A percentile compares a stretch with the other conserved stretches of the same genome.
Evolutionary conservation across 2,888 invertebrate species (phyloP).

Genomic region (Aleiodes testaceus): DNA sequence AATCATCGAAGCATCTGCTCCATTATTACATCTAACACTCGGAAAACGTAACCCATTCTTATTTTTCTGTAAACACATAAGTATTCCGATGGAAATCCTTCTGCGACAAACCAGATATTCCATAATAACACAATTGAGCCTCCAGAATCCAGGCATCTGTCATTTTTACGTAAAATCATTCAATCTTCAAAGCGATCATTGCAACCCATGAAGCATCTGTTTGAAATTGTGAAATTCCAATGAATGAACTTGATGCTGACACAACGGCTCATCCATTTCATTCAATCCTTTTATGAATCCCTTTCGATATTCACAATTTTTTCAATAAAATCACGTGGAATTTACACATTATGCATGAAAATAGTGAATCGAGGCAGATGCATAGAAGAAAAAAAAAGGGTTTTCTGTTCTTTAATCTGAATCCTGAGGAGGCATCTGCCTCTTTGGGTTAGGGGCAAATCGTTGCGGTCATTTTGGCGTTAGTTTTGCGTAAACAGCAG

Average conservation of each 20-base stretch:
- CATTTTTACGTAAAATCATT: constrained; percentile 20
- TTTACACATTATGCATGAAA: neutral
- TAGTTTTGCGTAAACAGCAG: constrained; percentile 64
- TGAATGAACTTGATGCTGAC: neutral
- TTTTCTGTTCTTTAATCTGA: constrained; percentile 5
- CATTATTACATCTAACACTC: constrained; percentile 1
- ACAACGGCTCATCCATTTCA: constrained; percentile 4
- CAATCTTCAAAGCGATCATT: constrained; percentile 17
- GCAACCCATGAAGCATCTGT: neutral
- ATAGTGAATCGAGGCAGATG: constrained; percentile 10
- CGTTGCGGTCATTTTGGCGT: constrained; percentile 41
- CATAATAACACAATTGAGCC: constrained; percentile 3
- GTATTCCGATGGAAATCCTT: constrained; percentile 18
- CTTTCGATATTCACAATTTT: neutral
- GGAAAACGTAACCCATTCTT: constrained; percentile 23
- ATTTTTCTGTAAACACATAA: constrained; percentile 5
- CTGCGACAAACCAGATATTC: constrained; percentile 17
- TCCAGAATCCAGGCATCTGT: constrained; percentile 19
- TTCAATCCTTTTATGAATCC: neutral
- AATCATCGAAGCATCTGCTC: constrained; percentile 30
- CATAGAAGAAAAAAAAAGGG: neutral
- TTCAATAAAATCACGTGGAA: constrained; percentile 2
- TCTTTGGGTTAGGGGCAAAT: neutral
- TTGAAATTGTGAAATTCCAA: neutral
- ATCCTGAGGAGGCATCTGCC: constrained; percentile 14